Base-by-base conservation (phyloP, 2,113 vertebrate genomes). In the Muntiacus muntjak region DNA sequence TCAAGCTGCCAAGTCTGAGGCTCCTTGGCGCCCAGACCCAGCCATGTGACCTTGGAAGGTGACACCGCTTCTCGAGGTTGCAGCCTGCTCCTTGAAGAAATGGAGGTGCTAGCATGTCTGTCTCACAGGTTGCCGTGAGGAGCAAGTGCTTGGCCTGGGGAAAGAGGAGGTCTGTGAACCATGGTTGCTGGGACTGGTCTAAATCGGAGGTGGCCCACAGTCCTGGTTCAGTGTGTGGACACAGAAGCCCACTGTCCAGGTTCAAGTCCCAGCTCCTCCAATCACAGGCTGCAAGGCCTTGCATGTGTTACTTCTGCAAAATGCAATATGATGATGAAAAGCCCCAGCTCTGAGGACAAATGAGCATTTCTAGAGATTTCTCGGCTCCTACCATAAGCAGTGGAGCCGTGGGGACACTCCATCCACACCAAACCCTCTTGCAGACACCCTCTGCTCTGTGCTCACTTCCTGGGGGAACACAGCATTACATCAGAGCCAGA, bases 21-120 rank as follows among this genome's bases (percentile, higher is more conserved):
- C 43, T 86, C 33, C 33, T n/a, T 45, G 21, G 6, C 7, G 7
- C 30, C 28, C 1, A 21, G 13, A n/a, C 81, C 55, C 30, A 28
- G 36, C 50, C 1, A 1, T 54, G 76, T 45, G 92, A 89, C 40
- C 64, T 86, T 47, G 57, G 85, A 25, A 57, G 74, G 58, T 2
- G 43, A 62, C 19, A 10, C 28, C 19, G 11, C 54, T 84, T 45
- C 25, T 17, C 14, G 7, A 23, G 71, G 67, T 13, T 16, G 76
- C 2, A 12, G 52, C 36, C 92, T 64, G 71, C 62, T 60, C 82
- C n/a, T 58, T 23, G 28, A 67, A 28, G 71, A 57, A 40, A 43
- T 1, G 40, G 50, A 13, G 43, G 2, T 1, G 19, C 25, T 2
- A 25, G n/a, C 16, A 30, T 3, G 16, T 30, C 17, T 13, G 1